Base-by-base conservation (phyloP, 2,888 invertebrate species). In the Muscina levida region DNA sequence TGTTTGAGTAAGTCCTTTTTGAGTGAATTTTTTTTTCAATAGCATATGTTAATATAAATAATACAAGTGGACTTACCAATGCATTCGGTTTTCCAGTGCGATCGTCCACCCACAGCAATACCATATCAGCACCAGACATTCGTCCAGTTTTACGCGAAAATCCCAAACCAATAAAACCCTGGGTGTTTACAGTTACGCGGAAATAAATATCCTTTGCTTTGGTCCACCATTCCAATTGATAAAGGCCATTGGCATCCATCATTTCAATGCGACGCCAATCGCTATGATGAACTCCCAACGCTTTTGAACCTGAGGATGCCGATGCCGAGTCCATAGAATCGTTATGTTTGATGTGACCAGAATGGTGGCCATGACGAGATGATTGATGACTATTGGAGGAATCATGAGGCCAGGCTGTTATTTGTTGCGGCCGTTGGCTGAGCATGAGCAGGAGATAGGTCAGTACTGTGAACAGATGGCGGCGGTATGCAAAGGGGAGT, bases 21-120 rank as follows among this genome's bases (percentile, higher is more conserved):
- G n/a, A n/a, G n/a, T n/a, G n/a, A n/a, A n/a, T n/a, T n/a, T n/a
- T n/a, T n/a, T n/a, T n/a, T n/a, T n/a, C n/a, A n/a, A n/a, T n/a
- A n/a, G n/a, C n/a, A n/a, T n/a, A n/a, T n/a, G n/a, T n/a, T n/a
- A n/a, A n/a, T n/a, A n/a, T n/a, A n/a, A n/a, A n/a, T n/a, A n/a
- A n/a, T n/a, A n/a, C n/a, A n/a, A n/a, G n/a, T 53, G 13, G 4
- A 92, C 94, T 94, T 90, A 95, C 96, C 94, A 95, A 93, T 88
- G 95, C 93, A 91, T 95, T 94, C 80, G 95, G 94, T 90, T 90
- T 88, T 26, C 90, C 90, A 0, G 90, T 88, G 5, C 87, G 88
- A 86, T 95, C 95, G 90, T 96, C 95, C 77, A 97, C 95, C 97
- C 97, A 97, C 66, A 95, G 95, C 86, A 97, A 93, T 76, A 97